Base-by-base conservation (phyloP, 2,797 vertebrate genomes). In the Dicrostonyx torquatus region DNA sequence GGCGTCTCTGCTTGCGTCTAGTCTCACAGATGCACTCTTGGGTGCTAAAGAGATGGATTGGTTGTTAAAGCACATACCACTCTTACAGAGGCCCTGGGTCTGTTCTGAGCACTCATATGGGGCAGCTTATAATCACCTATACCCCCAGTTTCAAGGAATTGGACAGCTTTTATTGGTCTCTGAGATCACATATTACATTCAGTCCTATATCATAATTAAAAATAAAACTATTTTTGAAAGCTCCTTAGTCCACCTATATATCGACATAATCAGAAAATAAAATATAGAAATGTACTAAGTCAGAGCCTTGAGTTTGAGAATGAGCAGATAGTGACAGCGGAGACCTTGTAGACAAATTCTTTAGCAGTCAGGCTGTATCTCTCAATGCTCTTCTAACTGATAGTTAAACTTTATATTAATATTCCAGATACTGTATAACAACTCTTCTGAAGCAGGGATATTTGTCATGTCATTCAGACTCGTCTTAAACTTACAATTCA, bases 341-440 rank as follows among this genome's bases (percentile, higher is more conserved):
- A 90, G 45, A 95, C 89, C 20, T 53, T 96, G 64, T 45, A 94
- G 93, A 76, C 91, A 97, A 97, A 94, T 62, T 97, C 97, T 98
- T 97, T 98, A 97, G 93, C 84, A 97, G 37, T 87, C 93, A 93
- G 92, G 72, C 37, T 43, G 94, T 97, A 83, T 94, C 77, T 96
- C 93, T 96, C 64, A 96, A 93, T 62, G 22, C 48, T 96, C 97
- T 96, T 4, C 6, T 94, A 11, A 83, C 60, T 90, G 90, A 92
- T 97, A 97, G 97, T 97, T 87, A 97, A 97, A 96, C 94, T 43
- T n/a, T 80, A n/a, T 0, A 40, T 94, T 92, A 96, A 83, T 97
- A 43, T 94, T 76, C 2, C 0, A 10, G 89, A 1, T 9, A 84
- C 55, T 95, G 53, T 90, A 85, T 97, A 97, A 91, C 53, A 48